Conservation (phyloP, 2,797 vertebrate genomes). For the Acipenser oxyrinchus region DNA sequence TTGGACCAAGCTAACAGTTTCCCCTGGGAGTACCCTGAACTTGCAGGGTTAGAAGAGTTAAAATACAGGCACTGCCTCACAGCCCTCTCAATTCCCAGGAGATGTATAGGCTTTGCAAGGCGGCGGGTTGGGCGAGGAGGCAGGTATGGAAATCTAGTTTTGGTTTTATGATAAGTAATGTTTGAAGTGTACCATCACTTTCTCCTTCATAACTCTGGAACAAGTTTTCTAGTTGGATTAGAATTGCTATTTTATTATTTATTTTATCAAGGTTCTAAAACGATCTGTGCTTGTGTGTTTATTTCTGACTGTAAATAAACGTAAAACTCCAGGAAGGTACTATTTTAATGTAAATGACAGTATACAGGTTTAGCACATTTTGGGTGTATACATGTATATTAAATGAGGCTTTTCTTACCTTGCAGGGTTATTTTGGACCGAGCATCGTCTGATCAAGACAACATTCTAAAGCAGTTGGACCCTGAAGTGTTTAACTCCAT, state of each 20-base stretch:
- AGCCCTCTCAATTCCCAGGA: constrained; percentile 71
- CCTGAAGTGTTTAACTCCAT: constrained; percentile 66
- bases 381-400: too few species aligned
- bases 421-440: constrained; percentile 80
- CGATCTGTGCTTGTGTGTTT: too few species aligned
- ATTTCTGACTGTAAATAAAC: too few species aligned
- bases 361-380: too few species aligned
- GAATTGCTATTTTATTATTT: too few species aligned
- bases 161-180: too few species aligned
- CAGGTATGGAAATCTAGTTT: constrained; percentile 53
- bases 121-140: constrained; percentile 81
- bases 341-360: too few species aligned
- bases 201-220: too few species aligned
- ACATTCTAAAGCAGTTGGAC: constrained; percentile 69
- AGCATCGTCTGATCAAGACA: constrained; percentile 69
- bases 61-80: constrained; percentile 77
- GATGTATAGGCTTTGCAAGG: constrained; percentile 74
- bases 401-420: constrained; percentile 14
- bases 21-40: constrained; percentile 47
- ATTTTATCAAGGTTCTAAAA: too few species aligned
- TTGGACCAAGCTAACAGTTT: constrained; percentile 59
- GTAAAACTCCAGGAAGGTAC: too few species aligned
- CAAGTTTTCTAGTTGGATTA: too few species aligned
- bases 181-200: too few species aligned
- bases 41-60: constrained; percentile 60